phyloP scores from a whole-genome alignment of 2,888 invertebrate genomes.

The Spialia ferax region DNA sequence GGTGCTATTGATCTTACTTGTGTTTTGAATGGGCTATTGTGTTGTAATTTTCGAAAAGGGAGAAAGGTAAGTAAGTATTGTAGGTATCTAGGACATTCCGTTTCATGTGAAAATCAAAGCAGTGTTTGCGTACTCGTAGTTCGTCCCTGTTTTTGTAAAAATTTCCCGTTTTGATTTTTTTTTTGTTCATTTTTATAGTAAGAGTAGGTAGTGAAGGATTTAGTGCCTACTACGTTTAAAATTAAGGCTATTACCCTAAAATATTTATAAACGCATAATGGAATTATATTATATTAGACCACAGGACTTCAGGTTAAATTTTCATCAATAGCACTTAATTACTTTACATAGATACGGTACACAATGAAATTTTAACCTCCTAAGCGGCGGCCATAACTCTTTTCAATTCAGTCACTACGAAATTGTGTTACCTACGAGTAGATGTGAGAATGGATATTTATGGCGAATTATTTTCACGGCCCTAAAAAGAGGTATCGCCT shows the following conservation, averaged over 20 bases:
- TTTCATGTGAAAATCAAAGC: not conserved
- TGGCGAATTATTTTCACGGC: slow-evolving; percentile 41
- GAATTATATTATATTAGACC: no score
- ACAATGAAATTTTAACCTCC: not conserved
- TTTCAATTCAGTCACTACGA: slow-evolving; percentile 16
- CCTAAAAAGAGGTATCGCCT: slow-evolving; percentile 49
- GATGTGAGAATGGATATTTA: slow-evolving; percentile 32
- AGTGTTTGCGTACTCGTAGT: no score
- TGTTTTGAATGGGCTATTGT: not conserved
- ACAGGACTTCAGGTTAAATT: no score
- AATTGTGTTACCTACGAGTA: slow-evolving; percentile 15
- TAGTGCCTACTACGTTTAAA: no score
- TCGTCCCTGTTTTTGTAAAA: no score
- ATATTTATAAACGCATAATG: no score
- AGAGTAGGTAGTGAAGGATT: no score
- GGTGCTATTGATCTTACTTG: not conserved
- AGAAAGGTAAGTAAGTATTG: no score
- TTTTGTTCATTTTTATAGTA: no score
- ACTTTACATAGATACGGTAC: no score
- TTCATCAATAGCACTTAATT: not conserved
- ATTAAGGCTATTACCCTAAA: no score
- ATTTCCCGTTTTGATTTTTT: not conserved
- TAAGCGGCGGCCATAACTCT: slow-evolving; percentile 16
- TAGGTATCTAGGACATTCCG: no score
- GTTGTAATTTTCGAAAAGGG: not conserved